A percentile compares a stretch with the other conserved stretches of the same genome.
Conservation (phyloP, 2,113 vertebrate species). For the Aramus guarauna region DNA sequence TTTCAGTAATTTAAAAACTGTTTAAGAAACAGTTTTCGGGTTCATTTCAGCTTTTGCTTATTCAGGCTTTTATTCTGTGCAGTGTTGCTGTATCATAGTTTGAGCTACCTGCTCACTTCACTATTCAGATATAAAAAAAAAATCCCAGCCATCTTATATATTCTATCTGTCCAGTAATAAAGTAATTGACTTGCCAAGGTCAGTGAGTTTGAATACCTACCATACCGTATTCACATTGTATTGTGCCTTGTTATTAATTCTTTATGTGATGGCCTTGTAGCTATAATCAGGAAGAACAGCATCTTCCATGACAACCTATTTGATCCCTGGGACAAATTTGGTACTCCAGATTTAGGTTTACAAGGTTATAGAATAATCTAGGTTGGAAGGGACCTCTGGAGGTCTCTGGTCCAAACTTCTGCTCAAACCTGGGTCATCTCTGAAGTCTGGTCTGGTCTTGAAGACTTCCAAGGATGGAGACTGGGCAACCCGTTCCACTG, state of each 20-base stretch:
- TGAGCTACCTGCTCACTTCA: not conserved
- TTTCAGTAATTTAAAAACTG: not conserved
- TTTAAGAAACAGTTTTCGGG: not conserved
- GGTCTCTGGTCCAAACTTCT: not conserved
- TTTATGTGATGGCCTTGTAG: not conserved
- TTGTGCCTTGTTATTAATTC: not conserved
- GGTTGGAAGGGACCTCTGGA: not conserved
- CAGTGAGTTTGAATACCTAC: not conserved
- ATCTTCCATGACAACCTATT: not conserved
- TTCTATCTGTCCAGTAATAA: not conserved
- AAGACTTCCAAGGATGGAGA: not conserved
- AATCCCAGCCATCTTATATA: not conserved
- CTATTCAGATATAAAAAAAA: not conserved
- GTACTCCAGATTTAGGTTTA: not conserved
- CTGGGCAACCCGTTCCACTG: not conserved
- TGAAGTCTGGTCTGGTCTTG: not conserved
- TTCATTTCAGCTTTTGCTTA: conserved; percentile 18
- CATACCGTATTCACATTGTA: not conserved
- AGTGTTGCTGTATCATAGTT: conserved; percentile 24
- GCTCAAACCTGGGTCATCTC: not conserved
- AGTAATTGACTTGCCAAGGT: not conserved
- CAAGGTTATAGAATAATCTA: not conserved
- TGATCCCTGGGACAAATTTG: not conserved
- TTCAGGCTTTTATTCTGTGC: not conserved
- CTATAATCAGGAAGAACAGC: not conserved